Percentiles rank a stretch among this genome's conserved stretches.
Evolutionary conservation across 2,888 invertebrate species (phyloP).

Genomic region (Dasypolia templi): DNA sequence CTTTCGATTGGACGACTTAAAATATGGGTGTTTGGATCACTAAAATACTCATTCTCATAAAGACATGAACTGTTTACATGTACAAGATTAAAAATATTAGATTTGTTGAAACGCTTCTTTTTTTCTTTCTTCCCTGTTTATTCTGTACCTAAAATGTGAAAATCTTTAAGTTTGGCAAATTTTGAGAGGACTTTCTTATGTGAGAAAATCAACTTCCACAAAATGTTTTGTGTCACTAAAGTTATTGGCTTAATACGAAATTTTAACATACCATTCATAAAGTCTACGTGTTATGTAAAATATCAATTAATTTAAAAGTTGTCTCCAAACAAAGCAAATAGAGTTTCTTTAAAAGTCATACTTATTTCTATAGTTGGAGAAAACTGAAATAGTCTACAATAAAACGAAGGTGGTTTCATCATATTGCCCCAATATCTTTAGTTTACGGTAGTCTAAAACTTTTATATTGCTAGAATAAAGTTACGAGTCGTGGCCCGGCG

Average conservation of each 20-base stretch:
- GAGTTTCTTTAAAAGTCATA: slow-evolving; percentile 28
- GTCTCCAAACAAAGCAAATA: slow-evolving; percentile 13
- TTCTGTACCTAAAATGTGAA: not conserved
- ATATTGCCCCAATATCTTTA: slow-evolving; percentile 64
- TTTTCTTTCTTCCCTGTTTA: not conserved
- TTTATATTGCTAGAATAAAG: slow-evolving; percentile 67
- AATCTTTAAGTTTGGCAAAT: not conserved
- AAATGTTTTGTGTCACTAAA: slow-evolving; percentile 1
- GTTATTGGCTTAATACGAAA: not conserved
- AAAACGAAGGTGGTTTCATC: slow-evolving; percentile 50
- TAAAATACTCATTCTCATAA: not conserved
- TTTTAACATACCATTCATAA: not conserved
- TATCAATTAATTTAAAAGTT: slow-evolving; percentile 25
- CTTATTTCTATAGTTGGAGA: slow-evolving; percentile 27
- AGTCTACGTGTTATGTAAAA: not conserved
- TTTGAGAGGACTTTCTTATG: not conserved
- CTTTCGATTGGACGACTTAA: too few relatives aligned
- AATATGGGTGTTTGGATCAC: too few relatives aligned
- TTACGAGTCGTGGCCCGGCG: slow-evolving; percentile 44
- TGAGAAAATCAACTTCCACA: not conserved
- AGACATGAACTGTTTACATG: not conserved
- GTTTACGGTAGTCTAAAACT: slow-evolving; percentile 60
- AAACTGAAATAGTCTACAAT: slow-evolving; percentile 44
- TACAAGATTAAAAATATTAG: too few relatives aligned
- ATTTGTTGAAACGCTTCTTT: not conserved